Evolutionary conservation across 2,113 vertebrate genomes (phyloP).

Genomic region (Micronycteris hirsuta): DNA sequence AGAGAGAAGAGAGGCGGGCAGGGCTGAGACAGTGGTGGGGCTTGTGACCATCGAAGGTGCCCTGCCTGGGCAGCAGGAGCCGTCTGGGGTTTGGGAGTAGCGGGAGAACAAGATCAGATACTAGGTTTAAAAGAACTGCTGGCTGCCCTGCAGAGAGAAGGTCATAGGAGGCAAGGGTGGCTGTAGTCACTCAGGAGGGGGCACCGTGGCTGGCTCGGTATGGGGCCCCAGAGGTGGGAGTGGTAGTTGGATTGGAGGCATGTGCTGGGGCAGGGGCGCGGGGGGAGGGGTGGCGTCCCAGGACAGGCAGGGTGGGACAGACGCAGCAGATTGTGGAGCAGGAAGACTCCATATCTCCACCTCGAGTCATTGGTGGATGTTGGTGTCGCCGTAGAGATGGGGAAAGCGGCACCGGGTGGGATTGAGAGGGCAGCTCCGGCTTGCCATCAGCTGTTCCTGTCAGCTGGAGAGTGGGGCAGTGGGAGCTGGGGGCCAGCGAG

Average conservation of each 20-base stretch:
- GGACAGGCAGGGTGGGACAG: rapidly evolving
- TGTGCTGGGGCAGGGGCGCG: no score
- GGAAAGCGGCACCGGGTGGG: rapidly evolving
- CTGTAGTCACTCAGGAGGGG: background rate
- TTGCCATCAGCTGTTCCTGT: rapidly evolving
- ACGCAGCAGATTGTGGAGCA: no score
- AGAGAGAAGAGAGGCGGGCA: rapidly evolving
- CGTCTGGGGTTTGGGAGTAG: background rate
- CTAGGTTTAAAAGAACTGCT: background rate
- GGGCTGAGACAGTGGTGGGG: background rate
- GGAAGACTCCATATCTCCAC: no score
- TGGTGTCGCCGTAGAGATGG: rapidly evolving
- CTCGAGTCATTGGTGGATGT: background rate
- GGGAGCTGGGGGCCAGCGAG: background rate
- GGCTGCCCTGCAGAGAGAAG: background rate
- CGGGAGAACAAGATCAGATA: rapidly evolving
- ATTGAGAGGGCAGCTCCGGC: background rate
- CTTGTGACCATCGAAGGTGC: background rate
- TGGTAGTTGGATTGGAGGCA: rapidly evolving
- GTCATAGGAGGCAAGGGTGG: background rate
- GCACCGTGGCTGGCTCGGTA: rapidly evolving
- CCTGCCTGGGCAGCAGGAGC: background rate
- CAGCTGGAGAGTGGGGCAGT: rapidly evolving
- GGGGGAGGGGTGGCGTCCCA: rapidly evolving
- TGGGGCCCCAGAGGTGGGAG: background rate